Evolutionary conservation across 2,797 vertebrate species (phyloP).

Genomic region (Muscicapa striata): DNA sequence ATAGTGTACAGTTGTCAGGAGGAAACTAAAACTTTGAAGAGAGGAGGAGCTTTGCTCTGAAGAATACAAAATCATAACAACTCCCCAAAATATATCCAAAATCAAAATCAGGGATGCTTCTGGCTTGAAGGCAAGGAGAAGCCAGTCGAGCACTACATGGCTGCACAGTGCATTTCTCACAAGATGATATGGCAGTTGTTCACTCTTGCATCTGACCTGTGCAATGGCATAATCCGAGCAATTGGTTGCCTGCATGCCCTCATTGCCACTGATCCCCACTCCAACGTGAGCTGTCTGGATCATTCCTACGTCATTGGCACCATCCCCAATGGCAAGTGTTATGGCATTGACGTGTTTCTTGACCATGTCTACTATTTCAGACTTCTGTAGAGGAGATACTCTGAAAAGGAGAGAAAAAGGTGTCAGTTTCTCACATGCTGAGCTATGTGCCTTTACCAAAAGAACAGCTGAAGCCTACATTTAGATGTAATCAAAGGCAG

Average conservation of each 20-base stretch:
- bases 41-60: neutral
- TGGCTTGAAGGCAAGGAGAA: neutral
- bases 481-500: constrained; percentile 63
- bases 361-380: constrained; percentile 98
- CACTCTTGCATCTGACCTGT: constrained; percentile 82
- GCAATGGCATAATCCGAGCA: constrained; percentile 98
- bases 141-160: neutral
- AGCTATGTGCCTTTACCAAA: constrained; percentile 25
- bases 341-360: constrained; percentile 98
- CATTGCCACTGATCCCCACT: constrained; percentile 97
- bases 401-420: constrained; percentile 78
- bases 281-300: constrained; percentile 98
- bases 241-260: constrained; percentile 99
- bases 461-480: constrained; percentile 73
- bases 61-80: neutral
- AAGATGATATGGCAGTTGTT: neutral
- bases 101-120: neutral
- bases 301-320: constrained; percentile 99
- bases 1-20: neutral
- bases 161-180: neutral
- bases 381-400: constrained; percentile 98
- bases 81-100: neutral
- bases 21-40: neutral
- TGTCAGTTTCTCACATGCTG: constrained; percentile 62
- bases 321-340: constrained; percentile 97